Conservation (phyloP, 2,113 vertebrate species). For the Pomatorhinus ruficollis region DNA sequence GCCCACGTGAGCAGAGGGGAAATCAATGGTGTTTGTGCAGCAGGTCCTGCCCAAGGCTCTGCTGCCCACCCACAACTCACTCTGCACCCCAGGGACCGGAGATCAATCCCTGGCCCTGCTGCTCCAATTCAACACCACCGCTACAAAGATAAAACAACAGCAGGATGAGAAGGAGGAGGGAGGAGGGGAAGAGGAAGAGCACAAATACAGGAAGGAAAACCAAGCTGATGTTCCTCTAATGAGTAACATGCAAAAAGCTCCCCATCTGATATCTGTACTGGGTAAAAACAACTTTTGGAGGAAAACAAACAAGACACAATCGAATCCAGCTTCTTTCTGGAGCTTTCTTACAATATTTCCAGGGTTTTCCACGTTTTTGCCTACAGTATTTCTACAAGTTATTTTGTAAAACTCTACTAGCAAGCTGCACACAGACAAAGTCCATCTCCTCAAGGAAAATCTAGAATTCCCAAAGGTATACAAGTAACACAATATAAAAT, state of each 20-base stretch:
- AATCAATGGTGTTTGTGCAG: background rate
- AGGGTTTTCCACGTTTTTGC: background rate
- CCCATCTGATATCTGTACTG: background rate
- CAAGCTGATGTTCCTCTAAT: constrained; percentile 15
- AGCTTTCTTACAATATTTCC: background rate
- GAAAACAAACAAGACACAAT: background rate
- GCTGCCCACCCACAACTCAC: background rate
- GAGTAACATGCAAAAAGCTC: constrained; percentile 2
- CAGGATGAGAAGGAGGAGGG: constrained; percentile 25
- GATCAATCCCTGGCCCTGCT: background rate
- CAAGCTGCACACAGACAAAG: background rate
- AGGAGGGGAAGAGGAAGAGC: constrained; percentile 34
- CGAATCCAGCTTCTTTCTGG: background rate
- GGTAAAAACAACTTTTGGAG: background rate
- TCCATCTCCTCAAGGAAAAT: background rate
- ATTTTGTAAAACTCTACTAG: background rate
- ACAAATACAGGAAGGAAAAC: constrained; percentile 54
- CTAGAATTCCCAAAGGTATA: background rate
- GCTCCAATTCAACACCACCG: background rate
- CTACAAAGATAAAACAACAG: background rate
- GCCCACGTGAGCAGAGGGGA: background rate
- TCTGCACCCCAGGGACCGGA: background rate
- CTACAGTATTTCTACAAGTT: background rate
- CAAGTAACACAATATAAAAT: background rate
- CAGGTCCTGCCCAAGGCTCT: background rate